These are phyloP conservation scores for Chrysolina americana DNA, from an alignment of 2,888 invertebrate genomes.

Conservation along the genomic window DNA sequence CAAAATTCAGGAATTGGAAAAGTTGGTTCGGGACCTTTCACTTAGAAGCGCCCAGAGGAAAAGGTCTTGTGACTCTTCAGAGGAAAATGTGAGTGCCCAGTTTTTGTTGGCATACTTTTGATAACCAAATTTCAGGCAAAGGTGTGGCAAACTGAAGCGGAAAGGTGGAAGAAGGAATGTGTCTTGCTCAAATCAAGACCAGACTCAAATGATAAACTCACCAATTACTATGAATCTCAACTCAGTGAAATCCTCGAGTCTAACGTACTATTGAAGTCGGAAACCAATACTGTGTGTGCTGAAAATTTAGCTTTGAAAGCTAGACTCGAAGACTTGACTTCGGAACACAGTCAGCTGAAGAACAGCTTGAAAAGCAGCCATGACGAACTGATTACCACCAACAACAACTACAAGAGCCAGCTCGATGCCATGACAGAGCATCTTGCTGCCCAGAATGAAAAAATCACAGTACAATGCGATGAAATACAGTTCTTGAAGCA, in stretches of 20 bases:
- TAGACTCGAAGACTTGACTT: conserved; percentile 70
- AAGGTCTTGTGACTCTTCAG: conserved; percentile 47
- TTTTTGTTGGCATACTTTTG: not conserved
- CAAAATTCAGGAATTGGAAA: conserved; percentile 51
- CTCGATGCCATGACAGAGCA: conserved; percentile 85
- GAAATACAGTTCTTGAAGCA: conserved; percentile 81
- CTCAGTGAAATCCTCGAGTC: conserved; percentile 62
- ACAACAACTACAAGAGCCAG: conserved; percentile 78
- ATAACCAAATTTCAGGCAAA: conserved; percentile 48
- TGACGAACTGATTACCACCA: conserved; percentile 80
- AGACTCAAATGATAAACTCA: conserved; percentile 62
- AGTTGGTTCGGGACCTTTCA: conserved; percentile 50
- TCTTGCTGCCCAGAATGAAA: conserved; percentile 86
- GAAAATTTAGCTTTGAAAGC: conserved; percentile 68
- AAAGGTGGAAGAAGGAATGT: conserved; percentile 82
- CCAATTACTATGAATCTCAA: conserved; percentile 66
- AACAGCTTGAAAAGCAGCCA: conserved; percentile 73
- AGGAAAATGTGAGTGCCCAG: conserved; percentile 49
- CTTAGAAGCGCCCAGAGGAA: conserved; percentile 37
- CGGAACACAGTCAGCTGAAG: conserved; percentile 71
- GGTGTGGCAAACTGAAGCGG: conserved; percentile 77
- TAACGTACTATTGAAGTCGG: conserved; percentile 62
- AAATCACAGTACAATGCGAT: conserved; percentile 86
- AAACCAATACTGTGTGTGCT: conserved; percentile 64
- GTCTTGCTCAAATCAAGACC: conserved; percentile 73